Percentiles rank a stretch among this genome's conserved stretches.
Evolutionary conservation across 2,797 vertebrate genomes (phyloP).

Genomic region (Xyrichtys novacula): DNA sequence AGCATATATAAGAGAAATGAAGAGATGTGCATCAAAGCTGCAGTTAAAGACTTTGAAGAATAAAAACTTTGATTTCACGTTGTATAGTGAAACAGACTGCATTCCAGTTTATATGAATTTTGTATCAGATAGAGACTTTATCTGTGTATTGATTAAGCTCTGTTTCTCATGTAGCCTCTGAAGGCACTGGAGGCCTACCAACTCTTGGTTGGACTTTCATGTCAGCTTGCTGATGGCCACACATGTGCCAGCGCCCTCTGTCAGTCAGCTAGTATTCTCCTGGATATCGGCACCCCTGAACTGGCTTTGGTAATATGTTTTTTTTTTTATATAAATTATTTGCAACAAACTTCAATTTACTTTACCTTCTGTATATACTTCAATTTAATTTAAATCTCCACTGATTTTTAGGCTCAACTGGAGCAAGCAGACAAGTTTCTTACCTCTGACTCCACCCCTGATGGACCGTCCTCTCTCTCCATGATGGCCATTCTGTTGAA

Average conservation of each 20-base stretch:
- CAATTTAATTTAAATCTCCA: background rate
- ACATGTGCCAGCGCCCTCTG: conserved; percentile 80
- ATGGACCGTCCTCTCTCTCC: conserved; percentile 77
- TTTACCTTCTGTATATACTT: background rate
- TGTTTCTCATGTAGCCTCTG: conserved; percentile 81
- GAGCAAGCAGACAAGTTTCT: conserved; percentile 83
- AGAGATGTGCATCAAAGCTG: background rate
- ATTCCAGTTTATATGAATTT: no score
- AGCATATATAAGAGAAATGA: no score
- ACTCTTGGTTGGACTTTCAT: conserved; percentile 79
- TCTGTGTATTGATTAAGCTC: background rate
- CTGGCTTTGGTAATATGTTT: conserved; percentile 85
- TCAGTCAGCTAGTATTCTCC: conserved; percentile 85
- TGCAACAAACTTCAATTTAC: background rate
- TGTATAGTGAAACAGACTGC: background rate
- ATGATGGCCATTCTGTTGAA: conserved; percentile 83
- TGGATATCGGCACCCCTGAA: conserved; percentile 86
- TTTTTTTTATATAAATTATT: background rate
- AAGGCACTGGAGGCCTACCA: conserved; percentile 88
- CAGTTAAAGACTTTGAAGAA: background rate
- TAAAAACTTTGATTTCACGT: background rate
- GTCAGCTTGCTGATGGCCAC: conserved; percentile 76
- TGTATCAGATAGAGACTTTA: no score
- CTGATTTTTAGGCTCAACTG: conserved; percentile 80
- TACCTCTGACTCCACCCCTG: conserved; percentile 49